Evolutionary conservation across 2,113 vertebrate species (phyloP).

Genomic region (Aegithalos caudatus): DNA sequence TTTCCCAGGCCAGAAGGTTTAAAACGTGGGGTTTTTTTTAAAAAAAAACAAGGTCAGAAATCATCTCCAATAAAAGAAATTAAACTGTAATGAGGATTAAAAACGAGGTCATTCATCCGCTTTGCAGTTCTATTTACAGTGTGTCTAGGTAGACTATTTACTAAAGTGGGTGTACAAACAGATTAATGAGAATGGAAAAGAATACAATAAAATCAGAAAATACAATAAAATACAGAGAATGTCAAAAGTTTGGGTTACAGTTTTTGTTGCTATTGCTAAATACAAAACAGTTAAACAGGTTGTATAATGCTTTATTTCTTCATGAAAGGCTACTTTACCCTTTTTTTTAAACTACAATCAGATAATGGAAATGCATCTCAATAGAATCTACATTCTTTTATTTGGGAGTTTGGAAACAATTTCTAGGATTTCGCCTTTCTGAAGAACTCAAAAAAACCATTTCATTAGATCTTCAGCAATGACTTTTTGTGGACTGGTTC

Average conservation of each 20-base stretch:
- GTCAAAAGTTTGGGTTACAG: background rate
- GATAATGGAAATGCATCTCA: background rate
- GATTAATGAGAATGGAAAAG: background rate
- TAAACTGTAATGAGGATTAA: slow-evolving; percentile 41
- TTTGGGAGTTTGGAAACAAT: background rate
- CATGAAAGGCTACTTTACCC: background rate
- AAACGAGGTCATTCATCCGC: slow-evolving; percentile 1
- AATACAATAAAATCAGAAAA: slow-evolving; percentile 2
- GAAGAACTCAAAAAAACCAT: background rate
- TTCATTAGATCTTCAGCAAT: background rate
- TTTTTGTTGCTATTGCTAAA: background rate
- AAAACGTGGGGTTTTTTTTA: background rate
- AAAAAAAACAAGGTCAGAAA: slow-evolving; percentile 5
- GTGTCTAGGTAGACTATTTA: background rate
- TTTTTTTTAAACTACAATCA: background rate
- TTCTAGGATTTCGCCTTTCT: background rate
- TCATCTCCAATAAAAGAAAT: slow-evolving; percentile 32
- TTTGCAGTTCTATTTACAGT: slow-evolving; percentile 9
- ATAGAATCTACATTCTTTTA: background rate
- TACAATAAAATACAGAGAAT: background rate
- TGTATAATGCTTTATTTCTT: background rate
- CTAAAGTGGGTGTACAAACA: background rate
- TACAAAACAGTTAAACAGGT: background rate
- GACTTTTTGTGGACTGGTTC: background rate
- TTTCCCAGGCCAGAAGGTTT: background rate